A percentile compares a stretch with the other conserved stretches of the same genome.
Conservation (phyloP, 2,888 invertebrate species). For the Sarcophaga rosellei region DNA sequence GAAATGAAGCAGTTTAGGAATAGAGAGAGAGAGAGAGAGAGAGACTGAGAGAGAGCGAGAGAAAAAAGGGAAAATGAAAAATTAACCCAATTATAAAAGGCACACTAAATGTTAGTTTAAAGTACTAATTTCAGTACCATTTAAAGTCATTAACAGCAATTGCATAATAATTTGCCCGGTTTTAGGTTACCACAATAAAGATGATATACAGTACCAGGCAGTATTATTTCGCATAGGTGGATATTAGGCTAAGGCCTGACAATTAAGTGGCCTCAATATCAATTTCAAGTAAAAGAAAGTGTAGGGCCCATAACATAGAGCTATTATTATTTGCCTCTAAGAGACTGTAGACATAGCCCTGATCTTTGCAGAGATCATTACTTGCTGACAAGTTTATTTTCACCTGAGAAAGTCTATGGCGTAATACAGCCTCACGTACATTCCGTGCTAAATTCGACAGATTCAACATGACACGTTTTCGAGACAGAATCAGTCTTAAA, state of each 20-base stretch:
- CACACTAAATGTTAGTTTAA: constrained; percentile 3
- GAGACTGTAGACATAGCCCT: too few species aligned
- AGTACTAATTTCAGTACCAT: constrained; percentile 36
- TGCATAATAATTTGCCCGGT: constrained; percentile 15
- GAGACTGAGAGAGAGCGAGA: background rate
- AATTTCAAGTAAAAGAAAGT: too few species aligned
- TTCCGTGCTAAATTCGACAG: too few species aligned
- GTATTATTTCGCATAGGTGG: background rate
- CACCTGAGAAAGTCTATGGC: too few species aligned
- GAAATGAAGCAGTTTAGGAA: constrained; percentile 31
- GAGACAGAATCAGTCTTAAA: too few species aligned
- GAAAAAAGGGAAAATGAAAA: constrained; percentile 22
- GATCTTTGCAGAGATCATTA: too few species aligned
- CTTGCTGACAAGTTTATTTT: too few species aligned
- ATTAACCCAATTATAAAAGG: constrained; percentile 65
- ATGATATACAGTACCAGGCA: background rate
- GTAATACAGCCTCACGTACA: too few species aligned
- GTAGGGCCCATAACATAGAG: too few species aligned
- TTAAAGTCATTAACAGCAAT: constrained; percentile 40
- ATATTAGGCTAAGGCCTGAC: background rate
- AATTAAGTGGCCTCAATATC: too few species aligned
- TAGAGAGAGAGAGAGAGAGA: background rate
- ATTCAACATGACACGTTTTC: too few species aligned
- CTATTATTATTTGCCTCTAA: too few species aligned
- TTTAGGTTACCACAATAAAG: background rate